Evolutionary conservation across 2,888 invertebrate species (phyloP).

Genomic region (Thysanoteuthis rhombus): DNA sequence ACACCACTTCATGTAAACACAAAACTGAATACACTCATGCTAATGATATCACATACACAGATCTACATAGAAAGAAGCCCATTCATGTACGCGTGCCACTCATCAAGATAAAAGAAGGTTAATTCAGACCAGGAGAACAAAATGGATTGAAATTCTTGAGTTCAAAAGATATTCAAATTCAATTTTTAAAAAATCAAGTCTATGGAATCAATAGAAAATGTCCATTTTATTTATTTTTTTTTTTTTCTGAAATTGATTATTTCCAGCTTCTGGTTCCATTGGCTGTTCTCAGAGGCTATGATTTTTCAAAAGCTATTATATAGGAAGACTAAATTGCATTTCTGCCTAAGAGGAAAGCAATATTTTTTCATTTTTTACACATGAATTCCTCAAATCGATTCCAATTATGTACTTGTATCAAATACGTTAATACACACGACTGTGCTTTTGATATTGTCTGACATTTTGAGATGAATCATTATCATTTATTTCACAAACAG

Average conservation of each 20-base stretch:
- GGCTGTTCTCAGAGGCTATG: background rate
- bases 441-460: too few relatives aligned
- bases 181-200: background rate
- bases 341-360: background rate
- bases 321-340: too few relatives aligned
- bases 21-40: too few relatives aligned
- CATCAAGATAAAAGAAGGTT: background rate
- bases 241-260: too few relatives aligned
- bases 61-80: too few relatives aligned
- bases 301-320: too few relatives aligned
- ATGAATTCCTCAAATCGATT: background rate
- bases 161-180: background rate
- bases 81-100: too few relatives aligned
- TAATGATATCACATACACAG: too few relatives aligned
- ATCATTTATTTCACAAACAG: too few relatives aligned
- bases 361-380: background rate
- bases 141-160: background rate
- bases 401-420: background rate
- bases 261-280: background rate
- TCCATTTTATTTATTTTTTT: background rate
- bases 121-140: background rate
- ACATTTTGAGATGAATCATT: too few relatives aligned
- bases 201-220: background rate
- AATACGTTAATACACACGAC: too few relatives aligned
- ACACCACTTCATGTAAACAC: too few relatives aligned